These are phyloP conservation scores for Leptothorax acervorum DNA, from an alignment of 2,888 invertebrate species.

Conservation along the genomic window DNA sequence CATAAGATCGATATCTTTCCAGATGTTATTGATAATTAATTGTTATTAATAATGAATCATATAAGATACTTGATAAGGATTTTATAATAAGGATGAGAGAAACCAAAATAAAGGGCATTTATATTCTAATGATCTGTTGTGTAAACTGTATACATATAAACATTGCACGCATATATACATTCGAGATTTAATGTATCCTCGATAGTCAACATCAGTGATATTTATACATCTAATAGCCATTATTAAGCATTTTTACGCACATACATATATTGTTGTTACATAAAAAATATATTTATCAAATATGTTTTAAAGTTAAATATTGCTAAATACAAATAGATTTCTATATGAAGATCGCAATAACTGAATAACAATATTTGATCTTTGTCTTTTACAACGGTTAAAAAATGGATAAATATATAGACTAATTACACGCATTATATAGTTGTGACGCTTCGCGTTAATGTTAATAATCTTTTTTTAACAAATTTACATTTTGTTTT, in stretches of 20 bases:
- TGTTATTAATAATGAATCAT: constrained; percentile 58
- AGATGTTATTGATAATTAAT: constrained; percentile 60
- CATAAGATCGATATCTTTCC: constrained; percentile 48
- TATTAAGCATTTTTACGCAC: neutral
- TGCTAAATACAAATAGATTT: neutral
- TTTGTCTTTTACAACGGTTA: neutral
- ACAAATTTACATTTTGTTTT: neutral
- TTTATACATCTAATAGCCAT: neutral
- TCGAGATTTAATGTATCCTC: constrained; percentile 48
- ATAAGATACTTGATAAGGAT: constrained; percentile 74
- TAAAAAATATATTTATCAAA: neutral
- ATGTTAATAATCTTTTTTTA: neutral
- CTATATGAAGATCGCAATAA: neutral
- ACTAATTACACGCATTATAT: neutral
- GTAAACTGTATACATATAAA: constrained; percentile 52
- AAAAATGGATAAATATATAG: neutral
- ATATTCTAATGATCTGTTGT: constrained; percentile 67
- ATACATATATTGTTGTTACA: neutral
- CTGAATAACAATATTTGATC: neutral
- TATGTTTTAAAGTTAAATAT: neutral
- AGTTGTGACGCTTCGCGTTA: neutral
- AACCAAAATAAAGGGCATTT: constrained; percentile 72
- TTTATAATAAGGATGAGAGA: constrained; percentile 73
- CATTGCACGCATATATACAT: constrained; percentile 39
- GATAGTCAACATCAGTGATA: constrained; percentile 44